Evolutionary conservation across 2,797 vertebrate species (phyloP).

Genomic region (Menidia menidia): DNA sequence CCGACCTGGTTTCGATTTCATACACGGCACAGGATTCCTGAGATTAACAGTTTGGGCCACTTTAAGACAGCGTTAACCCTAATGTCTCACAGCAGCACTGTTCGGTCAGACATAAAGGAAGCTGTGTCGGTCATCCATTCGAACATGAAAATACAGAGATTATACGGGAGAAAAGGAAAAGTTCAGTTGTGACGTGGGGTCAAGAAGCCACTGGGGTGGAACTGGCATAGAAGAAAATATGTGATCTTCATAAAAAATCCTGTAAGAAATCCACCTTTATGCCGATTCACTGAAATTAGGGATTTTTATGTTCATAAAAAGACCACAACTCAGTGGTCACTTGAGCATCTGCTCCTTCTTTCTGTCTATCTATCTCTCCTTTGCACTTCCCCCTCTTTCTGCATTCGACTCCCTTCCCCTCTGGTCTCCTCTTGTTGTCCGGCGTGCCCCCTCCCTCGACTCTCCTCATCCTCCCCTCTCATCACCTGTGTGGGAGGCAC

Average conservation of each 20-base stretch:
- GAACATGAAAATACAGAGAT: not conserved
- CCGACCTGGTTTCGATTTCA: constrained; percentile 26
- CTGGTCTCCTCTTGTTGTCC: constrained; percentile 38
- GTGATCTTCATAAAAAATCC: constrained; percentile 32
- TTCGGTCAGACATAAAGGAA: not conserved
- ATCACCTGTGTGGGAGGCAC: constrained; percentile 75
- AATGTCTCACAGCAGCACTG: not conserved
- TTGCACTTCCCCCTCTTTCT: not conserved
- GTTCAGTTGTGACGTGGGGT: not conserved
- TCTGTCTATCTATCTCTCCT: constrained; percentile 16
- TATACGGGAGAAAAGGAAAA: not conserved
- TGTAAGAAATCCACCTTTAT: constrained; percentile 32
- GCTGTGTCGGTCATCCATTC: not conserved
- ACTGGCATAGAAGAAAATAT: constrained; percentile 9
- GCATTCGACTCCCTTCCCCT: constrained; percentile 17
- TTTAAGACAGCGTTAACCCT: not conserved
- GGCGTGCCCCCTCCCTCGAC: constrained; percentile 16
- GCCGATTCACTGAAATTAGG: constrained; percentile 20
- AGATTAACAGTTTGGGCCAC: not conserved
- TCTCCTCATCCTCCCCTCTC: constrained; percentile 39
- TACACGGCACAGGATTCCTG: not conserved
- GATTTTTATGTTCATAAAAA: constrained; percentile 18
- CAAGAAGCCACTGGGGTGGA: no score
- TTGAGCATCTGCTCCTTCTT: not conserved
- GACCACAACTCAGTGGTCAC: constrained; percentile 33